Base-by-base conservation (phyloP, 35 echinoderm and acorn worm genomes). In the Holothuria glaberrima region DNA sequence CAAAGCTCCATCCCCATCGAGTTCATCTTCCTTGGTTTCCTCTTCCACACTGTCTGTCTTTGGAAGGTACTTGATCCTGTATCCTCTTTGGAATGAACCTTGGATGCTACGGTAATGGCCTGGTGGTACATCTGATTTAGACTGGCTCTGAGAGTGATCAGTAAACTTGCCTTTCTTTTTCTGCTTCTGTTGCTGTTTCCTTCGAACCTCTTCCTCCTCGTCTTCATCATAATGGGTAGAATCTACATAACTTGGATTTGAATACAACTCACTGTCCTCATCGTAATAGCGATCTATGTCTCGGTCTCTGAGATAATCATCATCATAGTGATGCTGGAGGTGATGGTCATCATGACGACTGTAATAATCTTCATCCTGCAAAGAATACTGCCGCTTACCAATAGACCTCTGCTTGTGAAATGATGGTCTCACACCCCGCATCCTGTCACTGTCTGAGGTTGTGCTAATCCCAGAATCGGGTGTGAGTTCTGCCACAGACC, bases 381-480 rank as follows among this genome's bases (percentile, higher is more conserved):
- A 65, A 18, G 89, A 89, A 30, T 94, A 87, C 57, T 97, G 95
- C 48, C 92, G 76, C 58, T 91, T 89, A 19, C 85, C 88, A 30
- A 89, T 66, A 20, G 85, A 69, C 85, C 56, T 69, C 20, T 86
- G 83, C 86, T 77, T 79, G 24, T 82, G 71, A 66, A 91, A 67
- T 16, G 88, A 80, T 19, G 86, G 46, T 60, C 62, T 59, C 9
- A 48, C 78, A 10, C 90, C 54, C 19, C 90, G 86, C 17, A 94
- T 71, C 65, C 97, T 73, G 48, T 99, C 97, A 21, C 83, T 91
- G 30, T 99, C 97, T 35, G 97, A 99, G 17, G 93, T 91, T 0
- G 97, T 99, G 69, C 97, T 99, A 35, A 99, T 93, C 5, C 97
- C 97, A 17, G 97, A 99, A 66, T 99, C 97, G 12, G 97, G 97